Base-by-base conservation (phyloP, 2,888 invertebrate genomes). In the Geophilus truncorum region DNA sequence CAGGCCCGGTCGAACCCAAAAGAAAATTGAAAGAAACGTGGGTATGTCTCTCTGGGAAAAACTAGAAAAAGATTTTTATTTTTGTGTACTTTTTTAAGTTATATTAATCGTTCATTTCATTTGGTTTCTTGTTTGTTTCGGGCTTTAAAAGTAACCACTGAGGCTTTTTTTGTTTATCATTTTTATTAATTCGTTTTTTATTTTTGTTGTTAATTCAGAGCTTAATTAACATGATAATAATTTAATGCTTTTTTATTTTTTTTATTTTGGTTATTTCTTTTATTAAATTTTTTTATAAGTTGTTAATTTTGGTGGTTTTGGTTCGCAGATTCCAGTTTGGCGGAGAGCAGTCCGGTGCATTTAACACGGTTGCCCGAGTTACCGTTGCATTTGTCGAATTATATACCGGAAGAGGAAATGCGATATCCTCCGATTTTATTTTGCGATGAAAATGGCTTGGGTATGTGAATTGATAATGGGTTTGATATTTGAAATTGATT, bases 21-120 rank as follows among this genome's bases (percentile, higher is more conserved):
- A 82, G 80, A 82, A 81, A 82, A 81, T 83, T 28, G 84, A 83
- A 45, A 83, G 80, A 75, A 75, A 57, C 28, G 23, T 51, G 77
- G 80, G 81, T 79, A 81, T 80, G 79, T 79, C 21, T 57, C 18
- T 23, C 9, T 9, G 7, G 7, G 23, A 10, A 10, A 70, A 28
- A 6, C 3, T 10, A 30, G 1, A 30, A 30, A 32, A 77, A 30
- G 77, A 30, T 2, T 21, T 77, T 25, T 77, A 2, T 25, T 9
- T 32, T 77, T 21, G 77, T 30, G 78, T n/a, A n/a, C n/a, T n/a
- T n/a, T n/a, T n/a, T n/a, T n/a, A n/a, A n/a, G n/a, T n/a, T n/a
- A n/a, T n/a, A n/a, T n/a, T n/a, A n/a, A n/a, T n/a, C 18, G 34
- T 15, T 25, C 40, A 5, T 9, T 23, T 78, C n/a, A n/a, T 36